Evolutionary conservation across 1,140 invertebrate species (phyloP), one percentile per base, ranked within the genome.

Genomic region (Schlechtendalia chinensis): DNA sequence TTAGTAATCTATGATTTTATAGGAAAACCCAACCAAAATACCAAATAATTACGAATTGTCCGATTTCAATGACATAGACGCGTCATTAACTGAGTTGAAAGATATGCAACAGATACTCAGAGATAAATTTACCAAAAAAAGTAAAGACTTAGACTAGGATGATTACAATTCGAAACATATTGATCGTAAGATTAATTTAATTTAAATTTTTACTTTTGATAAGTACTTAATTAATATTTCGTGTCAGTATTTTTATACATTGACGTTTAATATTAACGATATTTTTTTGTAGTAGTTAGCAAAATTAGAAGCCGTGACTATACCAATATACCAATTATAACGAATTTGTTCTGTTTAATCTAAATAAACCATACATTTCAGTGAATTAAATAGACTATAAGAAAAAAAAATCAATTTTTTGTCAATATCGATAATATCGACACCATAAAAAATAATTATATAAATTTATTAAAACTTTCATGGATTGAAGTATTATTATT

Each of bases 91-190:
- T 24, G 75, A 79, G 61, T 39, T 79, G 8, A 79, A 63, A 63
- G 75, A 79, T 63, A 63, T 79, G 56, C 75, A 79, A 79, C 75
- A 63, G 17, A 50, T 79, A 79, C 58, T 79, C 14, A 50, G 58
- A 50, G 75, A 79, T 1, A 79, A 63, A 8, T 79, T 50, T 19
- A 45, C 32, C 54, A 79, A 79, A 14, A 58, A 54, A 22, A 61
- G 58, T 19, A 50, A 50, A 50, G 58, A 61, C 24, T 47, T 79
- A 17, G 32, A 79, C 6, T 39, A 79, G 0, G 75, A 79, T 29
- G 75, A 79, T 27, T 58, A 79, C 10, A 45, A 79, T 1, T 47
- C 75, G 0, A 59, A 47, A 61, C 75, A 16, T 19, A 47, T 27
- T 61, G 75, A 63, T 6, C 24, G 45, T 63, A 79, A 39, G 22